Base-by-base conservation (phyloP, 30 jellyfish, hydroid and myxozoan species). In the Aurelia aurita complex sp. Pacific region DNA sequence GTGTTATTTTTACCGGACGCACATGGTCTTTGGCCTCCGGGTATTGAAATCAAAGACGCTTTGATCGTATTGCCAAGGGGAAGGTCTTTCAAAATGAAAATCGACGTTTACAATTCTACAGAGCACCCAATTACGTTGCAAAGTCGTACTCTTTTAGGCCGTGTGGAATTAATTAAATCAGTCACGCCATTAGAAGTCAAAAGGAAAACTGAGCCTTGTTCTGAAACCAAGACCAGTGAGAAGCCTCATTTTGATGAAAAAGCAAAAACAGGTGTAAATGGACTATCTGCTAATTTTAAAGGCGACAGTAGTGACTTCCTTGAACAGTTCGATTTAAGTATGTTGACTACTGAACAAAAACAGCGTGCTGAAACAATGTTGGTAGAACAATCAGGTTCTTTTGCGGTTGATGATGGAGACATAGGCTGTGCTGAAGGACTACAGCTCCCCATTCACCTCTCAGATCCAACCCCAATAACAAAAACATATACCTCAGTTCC, bases 111-210 rank as follows among this genome's bases (percentile, higher is more conserved):
- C 74, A 75, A 75, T 75, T 19, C 73, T 40, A 75, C 86, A 52
- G 74, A 75, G 15, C 86, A 75, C 35, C 86, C 54, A 60, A 23
- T 75, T 54, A 33, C 60, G 6, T 62, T 75, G 55, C 54, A 75
- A 60, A 62, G 69, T 53, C 86, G 86, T 75, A 75, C 86, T 38
- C 42, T 75, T 71, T 75, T 75, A 54, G 86, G 86, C 59, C 86
- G 86, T 29, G 53, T 60, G 2, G 86, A 60, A 33, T 62, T 62
- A 15, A 62, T 75, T 1, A 75, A 75, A 32, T 75, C 86, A 75
- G 74, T 75, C 59, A 13, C 59, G 11, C 78, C 78, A 16, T 34
- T 40, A 68, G 78, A 68, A 32, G 78, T 40, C 59, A 68, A 68
- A 17, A 61, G 3, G 69, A 61, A 23, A 61, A 3, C 69, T 61